Conservation (phyloP, 2,888 invertebrate species). For the Macrosoma leucophasiata region DNA sequence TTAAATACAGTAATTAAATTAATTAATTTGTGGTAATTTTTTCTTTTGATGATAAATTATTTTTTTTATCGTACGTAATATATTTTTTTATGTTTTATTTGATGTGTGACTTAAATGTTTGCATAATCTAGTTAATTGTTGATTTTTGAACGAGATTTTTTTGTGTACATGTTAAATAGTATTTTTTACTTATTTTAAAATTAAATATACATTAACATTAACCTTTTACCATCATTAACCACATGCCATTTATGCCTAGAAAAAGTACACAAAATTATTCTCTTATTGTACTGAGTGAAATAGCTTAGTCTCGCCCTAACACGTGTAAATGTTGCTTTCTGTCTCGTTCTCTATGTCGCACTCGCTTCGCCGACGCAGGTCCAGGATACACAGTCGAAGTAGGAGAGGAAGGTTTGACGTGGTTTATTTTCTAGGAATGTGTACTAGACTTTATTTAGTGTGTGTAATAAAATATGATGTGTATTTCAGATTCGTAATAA, state of each 20-base stretch:
- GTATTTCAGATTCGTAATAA: too few relatives aligned
- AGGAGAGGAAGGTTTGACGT: conserved; percentile 71
- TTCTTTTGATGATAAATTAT: too few relatives aligned
- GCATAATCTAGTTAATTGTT: too few relatives aligned
- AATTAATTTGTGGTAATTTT: too few relatives aligned
- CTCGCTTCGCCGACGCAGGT: conserved; percentile 60
- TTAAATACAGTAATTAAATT: too few relatives aligned
- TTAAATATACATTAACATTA: conserved; percentile 4
- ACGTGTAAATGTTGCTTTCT: conserved; percentile 72
- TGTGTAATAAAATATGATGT: too few relatives aligned
- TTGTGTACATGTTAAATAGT: too few relatives aligned
- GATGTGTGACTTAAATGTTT: too few relatives aligned
- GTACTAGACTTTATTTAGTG: conserved; percentile 26
- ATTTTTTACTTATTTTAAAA: conserved; percentile 5
- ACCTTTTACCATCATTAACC: not conserved
- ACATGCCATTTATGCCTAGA: too few relatives aligned
- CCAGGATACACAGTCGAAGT: conserved; percentile 67
- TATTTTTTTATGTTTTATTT: too few relatives aligned
- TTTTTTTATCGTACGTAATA: too few relatives aligned
- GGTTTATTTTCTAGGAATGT: conserved; percentile 38
- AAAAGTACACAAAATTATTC: conserved; percentile 7
- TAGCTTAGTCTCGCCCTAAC: conserved; percentile 65
- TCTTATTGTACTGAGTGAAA: conserved; percentile 25
- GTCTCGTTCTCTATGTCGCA: conserved; percentile 60
- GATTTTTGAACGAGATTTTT: too few relatives aligned